Conservation (phyloP, 2,797 vertebrate species). For the Gallinago stenura region DNA sequence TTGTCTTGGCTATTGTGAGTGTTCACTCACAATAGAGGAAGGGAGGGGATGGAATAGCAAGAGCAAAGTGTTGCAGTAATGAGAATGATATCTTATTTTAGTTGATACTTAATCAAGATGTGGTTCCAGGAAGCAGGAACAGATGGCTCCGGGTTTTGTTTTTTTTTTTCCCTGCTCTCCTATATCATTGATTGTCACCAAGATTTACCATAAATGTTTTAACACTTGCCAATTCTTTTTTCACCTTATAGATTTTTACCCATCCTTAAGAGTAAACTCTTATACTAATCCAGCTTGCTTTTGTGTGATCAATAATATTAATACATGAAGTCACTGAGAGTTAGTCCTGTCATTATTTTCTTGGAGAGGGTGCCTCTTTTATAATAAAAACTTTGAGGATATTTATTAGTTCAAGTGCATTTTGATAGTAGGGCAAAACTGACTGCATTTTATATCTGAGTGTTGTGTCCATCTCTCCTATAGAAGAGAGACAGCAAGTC, state of each 20-base stretch:
- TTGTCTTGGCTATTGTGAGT: conserved; percentile 10
- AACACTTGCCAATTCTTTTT: not conserved
- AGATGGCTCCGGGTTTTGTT: not conserved
- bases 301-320: not conserved
- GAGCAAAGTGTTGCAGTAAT: not conserved
- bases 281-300: not conserved
- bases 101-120: conserved; percentile 1
- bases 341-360: not conserved
- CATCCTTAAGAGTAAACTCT: not conserved
- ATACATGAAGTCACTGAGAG: not conserved
- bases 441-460: not conserved
- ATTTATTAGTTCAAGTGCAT: not conserved
- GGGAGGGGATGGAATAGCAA: not conserved
- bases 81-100: conserved; percentile 15
- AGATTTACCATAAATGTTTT: not conserved
- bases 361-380: not conserved
- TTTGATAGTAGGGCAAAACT: not conserved
- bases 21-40: not conserved
- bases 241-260: not conserved
- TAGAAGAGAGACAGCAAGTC: not conserved
- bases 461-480: not conserved
- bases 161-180: not conserved
- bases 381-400: not conserved
- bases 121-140: conserved; percentile 15
- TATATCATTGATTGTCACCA: not conserved